Evolutionary conservation across 2,113 vertebrate species (phyloP), one percentile per base, ranked within the genome.

Genomic region (Pachycephala philippinensis): DNA sequence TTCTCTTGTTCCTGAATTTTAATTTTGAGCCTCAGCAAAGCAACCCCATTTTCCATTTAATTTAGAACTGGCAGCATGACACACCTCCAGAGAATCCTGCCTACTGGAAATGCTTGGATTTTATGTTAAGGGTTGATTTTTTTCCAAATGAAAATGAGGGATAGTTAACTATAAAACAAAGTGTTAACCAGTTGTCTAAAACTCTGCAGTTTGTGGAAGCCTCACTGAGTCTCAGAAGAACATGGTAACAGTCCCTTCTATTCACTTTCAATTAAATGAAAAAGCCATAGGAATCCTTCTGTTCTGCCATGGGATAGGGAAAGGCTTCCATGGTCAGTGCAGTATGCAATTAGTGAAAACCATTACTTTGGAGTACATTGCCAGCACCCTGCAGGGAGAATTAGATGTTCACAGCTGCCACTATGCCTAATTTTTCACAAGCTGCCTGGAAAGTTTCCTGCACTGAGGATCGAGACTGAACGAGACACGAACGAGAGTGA

Each of bases 221-320:
- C 42, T 95, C 75, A 39, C 31, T 83, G 40, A 35, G 69, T 77
- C 33, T n/a, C 78, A 65, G 37, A 93, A 76, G 49, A 65, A 24
- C 92, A 53, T 3, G 78, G n/a, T 23, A 90, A 52, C 30, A 28
- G 9, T 54, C 33, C 37, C 60, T 84, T 45, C 45, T 53, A 40
- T 49, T 80, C 75, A 83, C 15, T 96, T 97, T 88, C 95, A 95
- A 75, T 96, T 96, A 96, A 89, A 68, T 44, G n/a, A 37, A 70
- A 95, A 93, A 79, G 35, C 84, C 3, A 6, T 19, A 68, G 26
- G 72, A 90, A 76, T 78, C 57, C 59, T 83, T 17, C 63, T 76
- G 24, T 37, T 69, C 18, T 83, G 37, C 56, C 65, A 28, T 39
- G 80, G 78, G 84, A 74, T 11, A 44, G 12, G 7, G 22, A 37